Evolutionary conservation across 2,888 invertebrate species (phyloP), one percentile per base, ranked within the genome.

Genomic region (Chloroclysta siterata): DNA sequence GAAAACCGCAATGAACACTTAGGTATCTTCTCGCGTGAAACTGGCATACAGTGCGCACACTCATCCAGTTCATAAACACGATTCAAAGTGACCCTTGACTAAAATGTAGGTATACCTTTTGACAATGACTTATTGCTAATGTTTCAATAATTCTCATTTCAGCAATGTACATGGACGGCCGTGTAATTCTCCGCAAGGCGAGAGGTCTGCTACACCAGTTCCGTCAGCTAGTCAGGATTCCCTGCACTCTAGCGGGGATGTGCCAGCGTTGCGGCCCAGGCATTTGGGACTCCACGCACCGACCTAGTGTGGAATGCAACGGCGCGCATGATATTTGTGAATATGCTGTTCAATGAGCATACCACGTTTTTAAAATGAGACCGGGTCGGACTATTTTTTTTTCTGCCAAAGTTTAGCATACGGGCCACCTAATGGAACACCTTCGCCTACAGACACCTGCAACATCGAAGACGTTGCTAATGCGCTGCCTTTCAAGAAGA

Each of bases 131-230:
- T n/a, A n/a, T n/a, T 7, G 46, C 48, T 50, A 29, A 28, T n/a
- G 0, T 50, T 33, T n/a, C 8, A 39, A 11, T 33, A 8, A 11
- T 3, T 47, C 4, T 41, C 29, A 33, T 60, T 84, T 53, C 83
- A 95, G 98, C 99, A 22, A 98, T 98, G 97, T 99, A 98, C 84
- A 99, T 99, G 99, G 98, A 98, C 83, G 98, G 98, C 0, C 95
- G 96, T 48, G 90, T 98, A 15, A 98, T 99, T 62, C 92, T 98
- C 39, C 95, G 97, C 69, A 99, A 99, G 93, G 98, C 98, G 0
- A 95, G 99, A 60, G 98, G 98, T 13, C 93, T 99, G 4, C 93
- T 99, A 0, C 95, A 98, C 86, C 97, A 98, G 84, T 99, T 98
- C 88, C 95, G 98, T n/a, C 96, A 97, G 79, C 90, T 97, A 73